Conservation (phyloP, 1,140 invertebrate genomes). For the Pseudomyrmex pallidus region DNA sequence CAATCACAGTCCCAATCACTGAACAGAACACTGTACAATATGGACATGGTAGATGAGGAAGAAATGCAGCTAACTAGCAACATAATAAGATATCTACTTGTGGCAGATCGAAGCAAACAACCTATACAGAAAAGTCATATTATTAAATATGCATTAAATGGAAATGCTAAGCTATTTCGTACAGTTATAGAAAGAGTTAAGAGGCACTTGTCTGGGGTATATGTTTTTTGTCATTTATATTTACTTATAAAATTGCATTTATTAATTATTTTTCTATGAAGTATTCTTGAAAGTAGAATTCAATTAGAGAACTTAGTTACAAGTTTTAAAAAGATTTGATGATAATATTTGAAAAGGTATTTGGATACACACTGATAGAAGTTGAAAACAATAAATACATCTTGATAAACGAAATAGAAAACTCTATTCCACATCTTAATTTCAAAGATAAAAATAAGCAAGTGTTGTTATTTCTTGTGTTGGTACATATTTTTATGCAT, state of each 20-base stretch:
- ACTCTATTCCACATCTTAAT: conserved; percentile 66
- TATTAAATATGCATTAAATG: conserved; percentile 66
- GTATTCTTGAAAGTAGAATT: background rate
- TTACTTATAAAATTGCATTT: background rate
- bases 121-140: conserved; percentile 67
- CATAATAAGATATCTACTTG: conserved; percentile 73
- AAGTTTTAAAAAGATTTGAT: conserved; percentile 17
- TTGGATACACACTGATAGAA: conserved; percentile 77
- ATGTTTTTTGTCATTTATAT: conserved; percentile 16
- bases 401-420: conserved; percentile 74
- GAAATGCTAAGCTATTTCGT: conserved; percentile 59
- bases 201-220: conserved; percentile 65
- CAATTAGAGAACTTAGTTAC: conserved; percentile 5
- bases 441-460: conserved; percentile 55
- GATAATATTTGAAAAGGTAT: conserved; percentile 69
- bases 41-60: conserved; percentile 40
- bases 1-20: background rate
- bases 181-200: conserved; percentile 62
- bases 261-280: background rate
- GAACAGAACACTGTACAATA: background rate
- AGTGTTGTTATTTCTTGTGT: conserved; percentile 74
- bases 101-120: conserved; percentile 62
- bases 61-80: conserved; percentile 11
- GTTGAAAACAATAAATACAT: conserved; percentile 75
- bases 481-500: conserved; percentile 79